Percentiles rank a stretch among this genome's conserved stretches.
These are phyloP conservation scores for human (Homo sapiens) DNA, from an alignment of 2,113 vertebrate genomes.

Conservation along the genomic window GRCh38 chr11:78832001-78832500, in stretches of 20 bases:
- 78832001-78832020: background rate
- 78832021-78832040: background rate
- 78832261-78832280: background rate
- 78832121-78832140: background rate
- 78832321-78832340: background rate
- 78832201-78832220: background rate
- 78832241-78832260: background rate
- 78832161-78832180: background rate
- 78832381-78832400: background rate
- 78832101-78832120: background rate
- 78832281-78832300: background rate
- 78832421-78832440: background rate
- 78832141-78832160: background rate
- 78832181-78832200: background rate
- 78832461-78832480: background rate
- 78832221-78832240: background rate
- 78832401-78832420: background rate
- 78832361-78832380: background rate
- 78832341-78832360: background rate
- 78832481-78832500: background rate
- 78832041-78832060: background rate
- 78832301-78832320: fast-evolving
- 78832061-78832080: background rate
- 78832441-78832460: background rate
- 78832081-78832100: background rate